These are phyloP conservation scores for Champsocephalus gunnari DNA, from an alignment of 2,797 vertebrate species.

Conservation along the genomic window DNA sequence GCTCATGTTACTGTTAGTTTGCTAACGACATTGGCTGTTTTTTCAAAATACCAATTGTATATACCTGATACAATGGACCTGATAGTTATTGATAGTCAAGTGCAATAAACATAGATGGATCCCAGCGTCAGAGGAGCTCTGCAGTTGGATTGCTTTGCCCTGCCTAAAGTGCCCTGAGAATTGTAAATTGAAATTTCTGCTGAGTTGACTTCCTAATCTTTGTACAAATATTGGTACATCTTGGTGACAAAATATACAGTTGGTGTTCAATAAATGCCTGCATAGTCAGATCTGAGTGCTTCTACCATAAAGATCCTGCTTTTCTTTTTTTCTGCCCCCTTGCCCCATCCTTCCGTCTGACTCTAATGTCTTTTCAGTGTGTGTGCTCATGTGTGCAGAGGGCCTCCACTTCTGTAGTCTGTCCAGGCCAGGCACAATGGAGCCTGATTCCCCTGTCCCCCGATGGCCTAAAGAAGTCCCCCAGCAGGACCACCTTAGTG, in stretches of 20 bases:
- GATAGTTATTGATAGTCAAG: too few relatives aligned
- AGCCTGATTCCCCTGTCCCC: constrained; percentile 65
- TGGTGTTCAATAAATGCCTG: constrained; percentile 60
- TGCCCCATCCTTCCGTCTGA: constrained; percentile 77
- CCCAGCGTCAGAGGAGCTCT: too few relatives aligned
- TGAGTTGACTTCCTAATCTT: background rate
- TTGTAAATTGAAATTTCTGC: background rate
- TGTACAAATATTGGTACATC: constrained; percentile 49
- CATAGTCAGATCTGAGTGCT: constrained; percentile 65
- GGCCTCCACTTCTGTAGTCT: constrained; percentile 77
- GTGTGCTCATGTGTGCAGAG: constrained; percentile 86
- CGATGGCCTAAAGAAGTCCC: constrained; percentile 74
- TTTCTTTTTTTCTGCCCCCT: constrained; percentile 65
- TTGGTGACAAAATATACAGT: constrained; percentile 46
- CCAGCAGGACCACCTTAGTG: constrained; percentile 73
- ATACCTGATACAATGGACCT: too few relatives aligned
- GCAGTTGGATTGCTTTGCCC: too few relatives aligned
- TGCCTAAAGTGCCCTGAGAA: too few relatives aligned
- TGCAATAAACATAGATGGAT: too few relatives aligned
- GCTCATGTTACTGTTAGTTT: too few relatives aligned
- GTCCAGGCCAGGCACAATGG: constrained; percentile 78
- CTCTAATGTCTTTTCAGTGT: constrained; percentile 87
- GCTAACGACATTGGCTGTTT: too few relatives aligned
- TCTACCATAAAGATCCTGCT: constrained; percentile 64
- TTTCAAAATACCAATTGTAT: too few relatives aligned